Conservation (phyloP, 2,797 vertebrate genomes). For the Lagothrix lagotricha region DNA sequence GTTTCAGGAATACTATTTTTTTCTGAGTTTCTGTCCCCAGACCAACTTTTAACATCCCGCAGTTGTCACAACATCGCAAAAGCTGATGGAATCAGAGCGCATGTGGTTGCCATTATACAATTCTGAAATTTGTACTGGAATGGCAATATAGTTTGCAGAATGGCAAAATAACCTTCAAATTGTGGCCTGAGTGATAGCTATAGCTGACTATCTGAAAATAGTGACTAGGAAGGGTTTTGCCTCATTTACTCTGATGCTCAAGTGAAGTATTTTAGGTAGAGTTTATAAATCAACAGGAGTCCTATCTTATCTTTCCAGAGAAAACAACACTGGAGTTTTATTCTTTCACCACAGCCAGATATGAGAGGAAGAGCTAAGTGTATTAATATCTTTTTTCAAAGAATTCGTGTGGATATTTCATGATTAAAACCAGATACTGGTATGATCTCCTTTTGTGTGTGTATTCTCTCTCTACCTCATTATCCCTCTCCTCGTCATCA, state of each 20-base stretch:
- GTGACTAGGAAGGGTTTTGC: not conserved
- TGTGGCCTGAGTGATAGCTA: not conserved
- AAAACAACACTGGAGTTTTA: not conserved
- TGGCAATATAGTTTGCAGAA: not conserved
- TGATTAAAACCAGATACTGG: not conserved
- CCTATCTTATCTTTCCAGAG: not conserved
- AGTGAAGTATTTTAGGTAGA: not conserved
- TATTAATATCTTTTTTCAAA: not conserved
- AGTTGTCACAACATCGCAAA: too few relatives aligned
- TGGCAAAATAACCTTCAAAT: too few relatives aligned
- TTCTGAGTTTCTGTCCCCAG: too few relatives aligned
- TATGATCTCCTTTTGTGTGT: not conserved
- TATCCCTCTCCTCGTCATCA: not conserved
- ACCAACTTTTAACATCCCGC: fast-evolving
- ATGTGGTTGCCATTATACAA: too few relatives aligned
- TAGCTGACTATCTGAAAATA: not conserved
- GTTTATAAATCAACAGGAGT: not conserved
- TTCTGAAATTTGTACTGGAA: not conserved
- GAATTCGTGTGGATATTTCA: not conserved
- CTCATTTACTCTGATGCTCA: not conserved
- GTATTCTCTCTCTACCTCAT: not conserved
- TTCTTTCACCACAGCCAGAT: not conserved
- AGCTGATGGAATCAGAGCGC: not conserved
- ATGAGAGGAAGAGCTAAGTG: not conserved
- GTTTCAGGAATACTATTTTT: not conserved